These are phyloP conservation scores for Panagrolaimus sp. DNA, from an alignment of 1,140 invertebrate genomes.

Conservation along the genomic window DNA sequence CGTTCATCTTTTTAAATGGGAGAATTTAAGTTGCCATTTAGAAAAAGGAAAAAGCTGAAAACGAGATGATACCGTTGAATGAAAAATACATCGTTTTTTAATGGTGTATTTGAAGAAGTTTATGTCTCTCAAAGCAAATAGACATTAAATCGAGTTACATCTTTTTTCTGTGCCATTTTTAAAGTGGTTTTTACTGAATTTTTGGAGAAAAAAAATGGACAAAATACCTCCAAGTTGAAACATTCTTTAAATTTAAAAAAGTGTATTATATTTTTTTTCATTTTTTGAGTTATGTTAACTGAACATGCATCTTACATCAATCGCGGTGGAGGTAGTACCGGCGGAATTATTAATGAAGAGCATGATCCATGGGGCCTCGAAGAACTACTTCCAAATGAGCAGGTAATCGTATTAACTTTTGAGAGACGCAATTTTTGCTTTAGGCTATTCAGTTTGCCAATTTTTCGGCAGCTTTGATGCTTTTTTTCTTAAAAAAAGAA, in stretches of 20 bases:
- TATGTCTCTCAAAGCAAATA: slow-evolving; percentile 7
- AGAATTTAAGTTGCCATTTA: too few species aligned
- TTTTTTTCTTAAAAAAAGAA: too few species aligned
- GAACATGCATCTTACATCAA: slow-evolving; percentile 9
- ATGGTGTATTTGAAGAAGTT: neutral
- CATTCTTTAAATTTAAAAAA: neutral
- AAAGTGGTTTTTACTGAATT: slow-evolving; percentile 6
- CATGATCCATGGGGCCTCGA: slow-evolving; percentile 34
- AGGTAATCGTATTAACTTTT: slow-evolving; percentile 19
- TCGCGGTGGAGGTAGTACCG: slow-evolving; percentile 3
- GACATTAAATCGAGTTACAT: slow-evolving; percentile 15
- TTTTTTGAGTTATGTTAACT: neutral
- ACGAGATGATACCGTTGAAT: too few species aligned
- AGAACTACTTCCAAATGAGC: slow-evolving; percentile 29
- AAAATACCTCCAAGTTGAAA: neutral
- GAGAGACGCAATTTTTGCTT: neutral
- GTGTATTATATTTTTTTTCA: neutral
- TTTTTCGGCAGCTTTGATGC: neutral
- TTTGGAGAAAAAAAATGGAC: too few species aligned
- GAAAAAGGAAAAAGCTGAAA: too few species aligned
- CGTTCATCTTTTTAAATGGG: too few species aligned
- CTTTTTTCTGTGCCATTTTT: neutral
- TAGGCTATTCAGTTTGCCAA: neutral
- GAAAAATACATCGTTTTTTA: too few species aligned
- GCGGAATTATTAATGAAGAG: neutral